Conservation (phyloP, 2,113 vertebrate genomes). For the Myrmecobius fasciatus region DNA sequence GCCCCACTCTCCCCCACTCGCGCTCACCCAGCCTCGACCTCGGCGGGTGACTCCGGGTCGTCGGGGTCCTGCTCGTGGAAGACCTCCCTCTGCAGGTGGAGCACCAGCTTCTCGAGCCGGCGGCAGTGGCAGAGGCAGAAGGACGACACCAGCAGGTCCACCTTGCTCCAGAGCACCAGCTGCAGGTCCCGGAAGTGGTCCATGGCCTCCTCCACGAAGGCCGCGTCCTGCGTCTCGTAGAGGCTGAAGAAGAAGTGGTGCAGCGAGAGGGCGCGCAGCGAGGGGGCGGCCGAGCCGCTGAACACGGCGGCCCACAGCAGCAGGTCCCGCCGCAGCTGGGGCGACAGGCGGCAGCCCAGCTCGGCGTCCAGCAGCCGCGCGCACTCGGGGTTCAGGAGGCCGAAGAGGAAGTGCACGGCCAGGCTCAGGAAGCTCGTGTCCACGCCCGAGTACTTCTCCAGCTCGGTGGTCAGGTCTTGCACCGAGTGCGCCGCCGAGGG, state of each 20-base stretch:
- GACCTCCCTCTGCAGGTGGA: background rate
- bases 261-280: background rate
- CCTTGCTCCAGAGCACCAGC: background rate
- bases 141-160: slow-evolving; percentile 35
- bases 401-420: slow-evolving; percentile 50
- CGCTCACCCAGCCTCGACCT: background rate
- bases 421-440: slow-evolving; percentile 32
- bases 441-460: background rate
- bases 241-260: slow-evolving; percentile 38
- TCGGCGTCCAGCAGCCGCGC: background rate
- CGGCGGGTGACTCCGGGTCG: background rate
- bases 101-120: background rate
- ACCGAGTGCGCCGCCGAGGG: background rate
- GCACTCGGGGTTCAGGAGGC: slow-evolving; percentile 42
- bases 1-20: too few species aligned
- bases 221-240: slow-evolving; percentile 59
- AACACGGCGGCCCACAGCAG: slow-evolving; percentile 2
- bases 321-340: background rate
- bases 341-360: background rate
- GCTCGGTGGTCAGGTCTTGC: background rate
- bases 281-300: background rate
- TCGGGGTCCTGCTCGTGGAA: background rate
- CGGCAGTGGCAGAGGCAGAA: slow-evolving; percentile 48
- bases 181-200: slow-evolving; percentile 18
- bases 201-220: slow-evolving; percentile 44